Evolutionary conservation across 2,888 invertebrate species (phyloP).

Genomic region (Julus scanicus): DNA sequence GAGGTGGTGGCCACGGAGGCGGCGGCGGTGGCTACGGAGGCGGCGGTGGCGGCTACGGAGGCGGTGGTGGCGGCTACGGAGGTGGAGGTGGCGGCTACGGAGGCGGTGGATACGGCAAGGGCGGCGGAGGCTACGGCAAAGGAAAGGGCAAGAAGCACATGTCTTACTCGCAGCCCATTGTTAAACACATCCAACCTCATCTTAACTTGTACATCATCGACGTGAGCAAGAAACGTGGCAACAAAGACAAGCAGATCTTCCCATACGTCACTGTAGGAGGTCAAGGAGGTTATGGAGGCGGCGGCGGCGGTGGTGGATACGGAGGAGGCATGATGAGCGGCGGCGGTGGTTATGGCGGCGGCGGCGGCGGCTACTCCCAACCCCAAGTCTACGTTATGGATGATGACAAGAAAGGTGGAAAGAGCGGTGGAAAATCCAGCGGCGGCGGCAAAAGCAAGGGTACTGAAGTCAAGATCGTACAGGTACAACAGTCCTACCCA

Average conservation of each 20-base stretch:
- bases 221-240: conserved; percentile 53
- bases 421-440: not conserved
- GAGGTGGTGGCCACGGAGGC: conserved; percentile 48
- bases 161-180: conserved; percentile 52
- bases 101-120: not conserved
- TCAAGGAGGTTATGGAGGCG: conserved; percentile 52
- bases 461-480: conserved; percentile 54
- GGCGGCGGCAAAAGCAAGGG: conserved; percentile 24
- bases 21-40: conserved; percentile 46
- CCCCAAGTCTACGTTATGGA: conserved; percentile 55
- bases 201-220: conserved; percentile 56
- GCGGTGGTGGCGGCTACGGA: conserved; percentile 7
- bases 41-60: conserved; percentile 42
- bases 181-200: conserved; percentile 57
- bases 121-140: conserved; percentile 54
- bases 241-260: conserved; percentile 52
- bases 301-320: conserved; percentile 52
- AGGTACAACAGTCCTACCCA: conserved; percentile 52
- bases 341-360: conserved; percentile 31
- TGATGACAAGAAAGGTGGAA: conserved; percentile 51
- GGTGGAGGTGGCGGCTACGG: conserved; percentile 39
- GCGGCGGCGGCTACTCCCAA: conserved; percentile 41
- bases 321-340: conserved; percentile 49
- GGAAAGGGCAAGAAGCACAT: conserved; percentile 52
- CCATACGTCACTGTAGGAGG: conserved; percentile 55